Percentiles rank a stretch among this genome's conserved stretches.
Conservation (phyloP, 92 coral and sea anemone genomes). For the Siderastrea siderea region DNA sequence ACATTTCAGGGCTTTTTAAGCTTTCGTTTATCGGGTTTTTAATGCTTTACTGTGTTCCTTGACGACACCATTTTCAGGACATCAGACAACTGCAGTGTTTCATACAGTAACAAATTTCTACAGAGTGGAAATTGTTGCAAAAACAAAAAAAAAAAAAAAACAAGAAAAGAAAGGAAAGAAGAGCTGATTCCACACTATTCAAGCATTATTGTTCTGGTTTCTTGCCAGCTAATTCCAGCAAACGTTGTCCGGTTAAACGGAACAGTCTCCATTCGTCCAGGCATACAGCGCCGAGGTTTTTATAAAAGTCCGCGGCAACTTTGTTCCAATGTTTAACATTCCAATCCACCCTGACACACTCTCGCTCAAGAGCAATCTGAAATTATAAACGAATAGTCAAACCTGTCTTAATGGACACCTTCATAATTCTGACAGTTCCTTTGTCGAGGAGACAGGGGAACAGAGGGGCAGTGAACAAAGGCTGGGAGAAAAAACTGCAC, state of each 20-base stretch:
- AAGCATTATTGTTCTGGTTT: background rate
- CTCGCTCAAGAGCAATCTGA: conserved; percentile 81
- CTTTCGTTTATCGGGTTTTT: too few relatives aligned
- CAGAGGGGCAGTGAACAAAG: too few relatives aligned
- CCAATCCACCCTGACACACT: conserved; percentile 81
- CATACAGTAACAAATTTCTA: background rate
- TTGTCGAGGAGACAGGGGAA: too few relatives aligned
- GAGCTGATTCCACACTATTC: background rate
- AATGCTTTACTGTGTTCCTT: too few relatives aligned
- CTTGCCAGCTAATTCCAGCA: conserved; percentile 67
- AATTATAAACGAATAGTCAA: background rate
- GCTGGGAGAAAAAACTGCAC: too few relatives aligned
- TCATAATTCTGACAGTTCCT: too few relatives aligned
- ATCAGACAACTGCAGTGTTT: too few relatives aligned
- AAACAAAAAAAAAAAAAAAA: too few relatives aligned
- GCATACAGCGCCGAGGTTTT: conserved; percentile 66
- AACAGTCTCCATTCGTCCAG: conserved; percentile 70
- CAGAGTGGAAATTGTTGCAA: background rate
- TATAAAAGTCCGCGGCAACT: conserved; percentile 76
- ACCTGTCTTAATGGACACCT: background rate
- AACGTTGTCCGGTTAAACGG: conserved; percentile 58
- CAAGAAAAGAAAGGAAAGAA: too few relatives aligned
- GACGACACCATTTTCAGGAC: too few relatives aligned
- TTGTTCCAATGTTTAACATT: conserved; percentile 79
- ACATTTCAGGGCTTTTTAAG: too few relatives aligned